Percentiles rank a stretch among this genome's conserved stretches.
Evolutionary conservation across 2,113 vertebrate genomes (phyloP).

Genomic region (Romanogobio albipinnatus): DNA sequence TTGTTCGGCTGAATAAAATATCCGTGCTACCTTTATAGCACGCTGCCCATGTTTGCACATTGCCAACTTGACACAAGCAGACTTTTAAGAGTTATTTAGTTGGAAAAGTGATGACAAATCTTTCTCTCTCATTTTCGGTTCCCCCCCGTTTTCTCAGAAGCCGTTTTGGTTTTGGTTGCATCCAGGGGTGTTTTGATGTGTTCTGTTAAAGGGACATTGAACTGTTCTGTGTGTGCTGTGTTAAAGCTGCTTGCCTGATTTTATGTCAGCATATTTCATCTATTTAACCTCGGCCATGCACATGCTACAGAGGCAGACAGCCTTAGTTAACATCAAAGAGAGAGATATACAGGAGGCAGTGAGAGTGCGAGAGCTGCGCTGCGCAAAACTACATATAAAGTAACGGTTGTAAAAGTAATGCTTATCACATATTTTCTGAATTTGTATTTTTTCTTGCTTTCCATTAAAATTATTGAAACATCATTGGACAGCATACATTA

Average conservation of each 20-base stretch:
- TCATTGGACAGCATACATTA: background rate
- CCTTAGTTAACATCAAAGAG: slow-evolving; percentile 32
- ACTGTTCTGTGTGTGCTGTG: background rate
- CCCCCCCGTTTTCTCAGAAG: background rate
- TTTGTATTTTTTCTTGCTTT: background rate
- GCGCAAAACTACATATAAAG: background rate
- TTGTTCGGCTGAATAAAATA: background rate
- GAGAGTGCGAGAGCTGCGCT: background rate
- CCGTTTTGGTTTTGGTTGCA: background rate
- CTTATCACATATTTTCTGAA: too few species aligned
- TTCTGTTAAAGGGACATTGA: background rate
- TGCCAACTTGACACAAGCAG: background rate
- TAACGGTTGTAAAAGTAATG: too few species aligned
- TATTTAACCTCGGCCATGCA: slow-evolving; percentile 29
- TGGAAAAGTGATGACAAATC: slow-evolving; percentile 25
- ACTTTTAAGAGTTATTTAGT: slow-evolving; percentile 24
- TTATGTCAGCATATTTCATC: slow-evolving; percentile 32
- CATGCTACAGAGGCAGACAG: background rate
- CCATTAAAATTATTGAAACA: background rate
- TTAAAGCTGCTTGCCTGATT: slow-evolving; percentile 26
- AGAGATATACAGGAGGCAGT: slow-evolving; percentile 17
- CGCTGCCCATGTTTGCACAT: background rate
- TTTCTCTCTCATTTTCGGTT: slow-evolving; percentile 6
- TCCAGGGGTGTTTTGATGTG: slow-evolving; percentile 23
- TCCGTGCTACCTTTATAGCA: slow-evolving; percentile 3